Evolutionary conservation across 37 sponge, comb jelly and placozoan species (phyloP), one percentile per base, ranked within the genome.

Genomic region (Chondrosia reniformis): DNA sequence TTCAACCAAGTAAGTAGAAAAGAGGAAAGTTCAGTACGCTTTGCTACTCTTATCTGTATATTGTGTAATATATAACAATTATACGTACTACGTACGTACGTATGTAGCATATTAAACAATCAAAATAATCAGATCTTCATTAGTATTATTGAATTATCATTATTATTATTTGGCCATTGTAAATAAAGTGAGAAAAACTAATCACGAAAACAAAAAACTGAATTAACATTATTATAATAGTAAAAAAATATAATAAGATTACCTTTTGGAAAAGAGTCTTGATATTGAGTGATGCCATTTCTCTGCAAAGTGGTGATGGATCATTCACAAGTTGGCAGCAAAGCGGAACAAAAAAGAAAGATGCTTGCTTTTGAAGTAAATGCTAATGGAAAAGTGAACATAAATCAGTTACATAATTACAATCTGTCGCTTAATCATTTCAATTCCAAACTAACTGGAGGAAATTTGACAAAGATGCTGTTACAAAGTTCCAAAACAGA

Each of bases 301-400:
- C 32, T 25, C 81, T 57, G 71, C 88, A 87, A 0, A 63, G 56
- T 2, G 92, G 75, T 1, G 88, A 84, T n/a, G 92, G 81, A 37
- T 94, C 95, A 44, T 91, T 94, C 40, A 91, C 34, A 33, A 94
- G 89, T 33, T 84, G 88, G 40, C 76, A 66, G 54, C 82, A 24
- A 28, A 94, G 80, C 2, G 95, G 88, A 6, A 94, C 64, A 42
- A 94, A 91, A 80, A 94, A 91, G 66, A 72, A 87, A 38, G 69
- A 41, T 28, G 92, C 79, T 57, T 91, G 66, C 6, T 62, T 69
- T 21, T 74, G 72, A 9, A 94, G 44, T 49, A 84, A 39, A 55
- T 45, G 36, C 88, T 84, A 45, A 38, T 54, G 31, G 28, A 79
- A 71, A 5, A 45, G 10, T 19, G 15, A 49, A 49, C 15, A 49